Percentiles rank a stretch among this genome's conserved stretches.
Evolutionary conservation across 2,888 invertebrate species (phyloP).

Genomic region (Drosophila macrospina): DNA sequence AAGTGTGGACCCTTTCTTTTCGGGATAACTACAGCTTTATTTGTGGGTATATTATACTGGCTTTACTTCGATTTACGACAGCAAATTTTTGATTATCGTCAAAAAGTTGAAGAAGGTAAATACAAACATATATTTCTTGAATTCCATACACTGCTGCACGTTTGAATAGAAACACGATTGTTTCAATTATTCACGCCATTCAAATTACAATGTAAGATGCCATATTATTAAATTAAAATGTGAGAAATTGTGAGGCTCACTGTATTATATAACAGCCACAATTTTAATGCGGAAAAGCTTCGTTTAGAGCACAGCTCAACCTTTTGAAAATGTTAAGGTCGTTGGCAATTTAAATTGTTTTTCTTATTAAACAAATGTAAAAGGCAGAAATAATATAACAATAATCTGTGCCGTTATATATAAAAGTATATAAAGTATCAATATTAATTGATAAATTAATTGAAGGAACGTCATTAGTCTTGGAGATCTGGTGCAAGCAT

Average conservation of each 20-base stretch:
- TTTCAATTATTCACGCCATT: not conserved
- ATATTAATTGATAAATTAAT: too few species aligned
- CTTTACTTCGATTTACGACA: slow-evolving; percentile 84
- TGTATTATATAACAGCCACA: slow-evolving; percentile 3
- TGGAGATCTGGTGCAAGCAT: too few species aligned
- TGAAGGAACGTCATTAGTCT: too few species aligned
- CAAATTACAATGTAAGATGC: too few species aligned
- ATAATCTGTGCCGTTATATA: too few species aligned
- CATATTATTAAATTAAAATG: too few species aligned
- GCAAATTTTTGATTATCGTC: slow-evolving; percentile 83
- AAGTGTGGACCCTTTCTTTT: slow-evolving; percentile 83
- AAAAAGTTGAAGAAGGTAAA: slow-evolving; percentile 85
- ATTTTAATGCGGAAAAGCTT: not conserved
- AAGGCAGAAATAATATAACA: too few species aligned
- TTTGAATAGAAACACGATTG: not conserved
- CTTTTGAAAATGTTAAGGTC: too few species aligned
- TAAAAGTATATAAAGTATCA: too few species aligned
- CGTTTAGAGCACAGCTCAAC: not conserved
- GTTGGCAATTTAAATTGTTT: too few species aligned
- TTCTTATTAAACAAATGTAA: too few species aligned
- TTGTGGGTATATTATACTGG: slow-evolving; percentile 84
- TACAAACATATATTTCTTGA: not conserved
- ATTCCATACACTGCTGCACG: not conserved
- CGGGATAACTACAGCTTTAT: slow-evolving; percentile 76
- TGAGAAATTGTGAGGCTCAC: not conserved